These are phyloP conservation scores for Perca schrenkii DNA, from an alignment of 2,113 vertebrate genomes.

Conservation along the genomic window DNA sequence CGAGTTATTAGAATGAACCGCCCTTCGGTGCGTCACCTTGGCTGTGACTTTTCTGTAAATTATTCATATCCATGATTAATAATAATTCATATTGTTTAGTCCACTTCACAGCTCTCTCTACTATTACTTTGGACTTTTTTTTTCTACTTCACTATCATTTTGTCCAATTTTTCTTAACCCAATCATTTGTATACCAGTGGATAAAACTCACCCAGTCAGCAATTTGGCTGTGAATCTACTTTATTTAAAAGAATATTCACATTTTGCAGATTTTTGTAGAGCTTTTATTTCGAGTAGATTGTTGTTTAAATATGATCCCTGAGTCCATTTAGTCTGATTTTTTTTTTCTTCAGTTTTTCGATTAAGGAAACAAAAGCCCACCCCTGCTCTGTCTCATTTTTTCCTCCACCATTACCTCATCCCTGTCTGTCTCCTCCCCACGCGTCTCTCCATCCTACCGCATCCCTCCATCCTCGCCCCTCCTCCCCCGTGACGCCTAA, in stretches of 20 bases:
- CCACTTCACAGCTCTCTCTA: too few relatives aligned
- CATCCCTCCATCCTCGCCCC: conserved; percentile 52
- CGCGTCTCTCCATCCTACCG: conserved; percentile 27
- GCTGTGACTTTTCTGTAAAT: neutral
- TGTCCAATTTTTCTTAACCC: too few relatives aligned
- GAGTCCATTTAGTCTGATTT: too few relatives aligned
- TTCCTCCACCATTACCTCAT: conserved; percentile 73
- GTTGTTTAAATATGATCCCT: neutral
- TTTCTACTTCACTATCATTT: too few relatives aligned
- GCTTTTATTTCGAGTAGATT: neutral
- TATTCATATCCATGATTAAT: neutral
- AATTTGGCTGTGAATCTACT: too few relatives aligned
- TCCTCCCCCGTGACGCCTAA: conserved; percentile 67
- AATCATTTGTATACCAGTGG: too few relatives aligned
- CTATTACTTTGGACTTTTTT: too few relatives aligned
- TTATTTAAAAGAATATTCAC: neutral
- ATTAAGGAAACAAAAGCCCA: neutral
- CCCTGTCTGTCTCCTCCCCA: conserved; percentile 49
- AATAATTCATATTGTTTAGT: too few relatives aligned
- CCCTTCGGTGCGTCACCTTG: neutral
- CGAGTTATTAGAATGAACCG: neutral
- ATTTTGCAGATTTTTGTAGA: neutral
- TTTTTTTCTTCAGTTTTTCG: too few relatives aligned
- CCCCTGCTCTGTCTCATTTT: too few relatives aligned
- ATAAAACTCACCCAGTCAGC: too few relatives aligned